Conservation (phyloP, 2,113 vertebrate genomes). For the Cichladusa arquata region DNA sequence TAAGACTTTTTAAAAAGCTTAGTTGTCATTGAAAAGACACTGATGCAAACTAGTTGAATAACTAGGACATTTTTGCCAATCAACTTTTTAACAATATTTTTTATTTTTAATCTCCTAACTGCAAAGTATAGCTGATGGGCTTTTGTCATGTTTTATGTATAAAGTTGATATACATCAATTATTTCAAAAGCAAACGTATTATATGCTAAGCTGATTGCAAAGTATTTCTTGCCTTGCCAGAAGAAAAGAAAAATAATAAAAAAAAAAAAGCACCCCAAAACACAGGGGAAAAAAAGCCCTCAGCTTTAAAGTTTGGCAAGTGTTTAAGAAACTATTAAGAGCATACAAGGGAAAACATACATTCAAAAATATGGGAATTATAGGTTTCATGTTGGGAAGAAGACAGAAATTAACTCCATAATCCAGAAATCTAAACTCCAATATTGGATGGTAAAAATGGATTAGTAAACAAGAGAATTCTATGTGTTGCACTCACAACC, state of each 20-base stretch:
- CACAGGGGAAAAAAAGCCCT: accelerated
- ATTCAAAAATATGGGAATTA: neutral
- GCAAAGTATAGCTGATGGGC: constrained; percentile 26
- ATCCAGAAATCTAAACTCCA: neutral
- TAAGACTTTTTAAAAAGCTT: neutral
- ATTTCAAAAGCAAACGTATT: constrained; percentile 16
- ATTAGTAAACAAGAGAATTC: neutral
- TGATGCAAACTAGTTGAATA: constrained; percentile 26
- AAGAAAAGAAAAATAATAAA: neutral
- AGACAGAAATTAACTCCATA: neutral
- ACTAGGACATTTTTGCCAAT: constrained; percentile 38
- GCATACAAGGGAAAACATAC: neutral
- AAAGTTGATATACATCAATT: constrained; percentile 56
- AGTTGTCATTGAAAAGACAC: neutral
- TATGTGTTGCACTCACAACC: neutral
- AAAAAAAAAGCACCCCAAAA: neutral
- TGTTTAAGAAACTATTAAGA: neutral
- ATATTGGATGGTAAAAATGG: neutral
- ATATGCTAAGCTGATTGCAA: constrained; percentile 47
- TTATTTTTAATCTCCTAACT: constrained; percentile 49
- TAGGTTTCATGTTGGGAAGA: neutral
- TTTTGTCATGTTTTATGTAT: constrained; percentile 61
- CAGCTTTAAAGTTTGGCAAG: neutral
- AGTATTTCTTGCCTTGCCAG: neutral
- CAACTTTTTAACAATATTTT: constrained; percentile 28